A percentile compares a stretch with the other conserved stretches of the same genome.
Conservation (phyloP, 2,113 vertebrate species). For the Macheiramphus alcinus region DNA sequence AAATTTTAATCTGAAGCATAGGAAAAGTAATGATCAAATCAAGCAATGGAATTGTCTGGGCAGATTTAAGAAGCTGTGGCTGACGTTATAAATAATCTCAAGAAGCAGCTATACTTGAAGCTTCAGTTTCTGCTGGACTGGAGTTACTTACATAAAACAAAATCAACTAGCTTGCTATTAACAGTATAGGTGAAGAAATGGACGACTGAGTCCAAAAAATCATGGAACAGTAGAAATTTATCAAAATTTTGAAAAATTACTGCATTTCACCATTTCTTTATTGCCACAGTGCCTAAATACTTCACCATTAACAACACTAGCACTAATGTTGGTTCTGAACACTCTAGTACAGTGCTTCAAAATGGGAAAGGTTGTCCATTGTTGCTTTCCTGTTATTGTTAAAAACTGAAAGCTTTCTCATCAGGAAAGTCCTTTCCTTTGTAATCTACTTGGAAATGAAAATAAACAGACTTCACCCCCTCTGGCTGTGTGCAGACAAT, state of each 20-base stretch:
- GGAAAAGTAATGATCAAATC: neutral
- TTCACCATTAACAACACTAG: neutral
- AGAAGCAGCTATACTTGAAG: neutral
- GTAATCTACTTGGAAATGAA: neutral
- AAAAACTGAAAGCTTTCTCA: neutral
- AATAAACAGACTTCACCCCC: neutral
- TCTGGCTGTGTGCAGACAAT: neutral
- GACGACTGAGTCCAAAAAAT: neutral
- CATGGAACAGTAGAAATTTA: neutral
- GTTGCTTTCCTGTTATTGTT: conserved; percentile 70
- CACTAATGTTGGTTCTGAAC: neutral
- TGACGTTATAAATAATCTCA: neutral
- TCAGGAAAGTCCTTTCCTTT: conserved; percentile 8
- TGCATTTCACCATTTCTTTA: neutral
- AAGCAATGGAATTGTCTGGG: neutral
- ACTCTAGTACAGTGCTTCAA: neutral
- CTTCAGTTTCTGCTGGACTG: neutral
- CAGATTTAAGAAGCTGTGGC: neutral
- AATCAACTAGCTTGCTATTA: neutral
- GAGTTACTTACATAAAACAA: neutral
- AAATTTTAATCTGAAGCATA: neutral
- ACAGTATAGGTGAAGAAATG: neutral
- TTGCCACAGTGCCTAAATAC: neutral
- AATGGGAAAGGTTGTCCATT: neutral
- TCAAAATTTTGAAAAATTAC: neutral